Base-by-base conservation (phyloP, 2,113 vertebrate species). In the Calidris pygmaea region DNA sequence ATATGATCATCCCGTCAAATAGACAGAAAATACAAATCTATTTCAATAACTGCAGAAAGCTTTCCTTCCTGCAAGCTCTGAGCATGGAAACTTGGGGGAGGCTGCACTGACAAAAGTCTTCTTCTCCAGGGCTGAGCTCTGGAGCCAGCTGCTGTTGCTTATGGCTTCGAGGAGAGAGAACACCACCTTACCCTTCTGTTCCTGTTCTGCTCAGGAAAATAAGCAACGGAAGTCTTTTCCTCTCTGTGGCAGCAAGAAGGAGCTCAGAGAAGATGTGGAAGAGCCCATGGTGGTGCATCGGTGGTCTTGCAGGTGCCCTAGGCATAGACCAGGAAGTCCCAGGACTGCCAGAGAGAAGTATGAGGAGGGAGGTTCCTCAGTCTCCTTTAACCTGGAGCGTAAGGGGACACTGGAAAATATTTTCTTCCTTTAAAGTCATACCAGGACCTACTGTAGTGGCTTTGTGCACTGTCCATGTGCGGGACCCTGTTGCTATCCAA, bases 1-100 rank as follows among this genome's bases (percentile, higher is more conserved):
- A 93, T 93, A 75, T 7, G 9, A 85, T 67, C n/a, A 56, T 9
- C 7, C 26, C 79, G 52, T 58, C 70, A 82, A 76, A 81, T 55
- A 92, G 47, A 88, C 12, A 67, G 60, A 92, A 85, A 90, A 86
- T 26, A 90, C 18, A 85, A 92, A 65, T 45, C 52, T 62, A 3
- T 58, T 92, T 78, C 60, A 90, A n/a, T 81, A 72, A 48, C 21
- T 32, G 10, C 43, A 56, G 53, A 77, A 32, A 89, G 32, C 27
- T 87, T 81, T 85, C 5, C 24, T 86, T 76, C 47, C 56, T 39
- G 39, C 71, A 56, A 71, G 11, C 56, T 65, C 53, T 56, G 20
- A 72, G 53, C 26, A 23, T 53, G 18, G 32, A 92, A 81, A 75
- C 7, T 7, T 62, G 10, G 5, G n/a, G 27, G 70, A 47, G 9